A percentile compares a stretch with the other conserved stretches of the same genome.
Conservation (phyloP, 2,888 invertebrate genomes). For the Acrobasis consociella region DNA sequence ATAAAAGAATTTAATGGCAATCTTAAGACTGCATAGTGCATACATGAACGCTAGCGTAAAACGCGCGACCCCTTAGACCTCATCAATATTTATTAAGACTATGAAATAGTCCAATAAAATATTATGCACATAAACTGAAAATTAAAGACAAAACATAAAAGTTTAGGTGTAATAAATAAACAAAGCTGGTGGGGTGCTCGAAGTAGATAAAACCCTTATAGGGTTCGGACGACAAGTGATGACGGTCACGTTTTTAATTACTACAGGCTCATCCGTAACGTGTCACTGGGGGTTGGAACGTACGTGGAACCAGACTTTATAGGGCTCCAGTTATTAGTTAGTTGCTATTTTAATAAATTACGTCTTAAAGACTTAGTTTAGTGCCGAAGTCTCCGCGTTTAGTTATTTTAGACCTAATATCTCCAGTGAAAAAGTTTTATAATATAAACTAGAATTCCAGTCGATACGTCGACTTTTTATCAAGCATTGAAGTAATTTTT, state of each 20-base stretch:
- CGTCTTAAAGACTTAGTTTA: not conserved
- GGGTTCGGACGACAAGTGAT: slow-evolving; percentile 73
- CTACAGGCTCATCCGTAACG: slow-evolving; percentile 71
- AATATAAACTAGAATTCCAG: too few relatives aligned
- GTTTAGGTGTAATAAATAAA: slow-evolving; percentile 66
- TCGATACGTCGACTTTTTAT: too few relatives aligned
- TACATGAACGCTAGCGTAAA: slow-evolving; percentile 35
- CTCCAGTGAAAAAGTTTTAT: too few relatives aligned
- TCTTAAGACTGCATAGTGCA: slow-evolving; percentile 44
- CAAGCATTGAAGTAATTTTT: too few relatives aligned
- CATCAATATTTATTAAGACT: slow-evolving; percentile 57
- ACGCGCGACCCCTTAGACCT: slow-evolving; percentile 48
- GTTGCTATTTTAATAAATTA: slow-evolving; percentile 3
- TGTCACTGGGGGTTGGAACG: slow-evolving; percentile 56
- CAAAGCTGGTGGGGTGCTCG: slow-evolving; percentile 63
- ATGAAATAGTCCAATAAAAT: slow-evolving; percentile 59
- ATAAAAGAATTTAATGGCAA: not conserved
- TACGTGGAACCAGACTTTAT: slow-evolving; percentile 37
- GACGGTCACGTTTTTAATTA: slow-evolving; percentile 83
- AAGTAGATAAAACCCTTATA: slow-evolving; percentile 76
- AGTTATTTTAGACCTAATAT: too few relatives aligned
- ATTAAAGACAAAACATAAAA: slow-evolving; percentile 39
- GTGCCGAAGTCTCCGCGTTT: not conserved
- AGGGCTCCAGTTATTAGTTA: slow-evolving; percentile 12
- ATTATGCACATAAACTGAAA: slow-evolving; percentile 34